Evolutionary conservation across 2,797 vertebrate genomes (phyloP), one percentile per base, ranked within the genome.

Genomic region (Stomatorhinus walkeri): DNA sequence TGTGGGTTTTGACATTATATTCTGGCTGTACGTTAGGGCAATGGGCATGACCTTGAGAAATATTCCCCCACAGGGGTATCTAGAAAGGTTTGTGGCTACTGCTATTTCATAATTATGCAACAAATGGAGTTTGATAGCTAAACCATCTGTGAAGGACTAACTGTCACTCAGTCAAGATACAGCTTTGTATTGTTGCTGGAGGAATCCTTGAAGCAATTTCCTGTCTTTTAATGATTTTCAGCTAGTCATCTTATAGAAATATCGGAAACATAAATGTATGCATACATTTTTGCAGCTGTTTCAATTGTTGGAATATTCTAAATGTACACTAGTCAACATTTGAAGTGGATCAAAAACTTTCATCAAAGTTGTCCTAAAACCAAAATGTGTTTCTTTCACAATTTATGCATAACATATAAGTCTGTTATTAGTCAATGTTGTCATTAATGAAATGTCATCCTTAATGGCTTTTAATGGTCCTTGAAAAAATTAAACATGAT

Each of bases 21-120:
- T 90, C 59, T 91, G 93, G 90, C 92, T 89, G 81, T 87, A 85
- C 90, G 90, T 84, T 92, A 22, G 90, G 92, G 90, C 92, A 93
- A 91, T 90, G 81, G 56, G 81, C 88, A 49, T n/a, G 54, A 85
- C 54, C 88, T 84, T 43, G 36, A 59, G 1, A 36, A n/a, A 19
- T 22, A 61, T 7, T 84, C 52, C 46, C 54, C 43, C 22, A n/a
- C 12, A 64, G 56, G 19, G 1, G 7, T 49, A 43, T 52, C 85
- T 68, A 8, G 24, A 9, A 85, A 51, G 49, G 43, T 68, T 64
- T 36, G 56, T 19, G 36, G 56, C 19, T 51, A 59, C 83, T 40
- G 59, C 59, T 86, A n/a, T 49, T 49, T 85, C 14, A 19, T 76
- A 12, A 51, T 52, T 10, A 19, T 68, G 59, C 81, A 85, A 48